Conservation (phyloP, 1,140 invertebrate species). For the Atta colombica region DNA sequence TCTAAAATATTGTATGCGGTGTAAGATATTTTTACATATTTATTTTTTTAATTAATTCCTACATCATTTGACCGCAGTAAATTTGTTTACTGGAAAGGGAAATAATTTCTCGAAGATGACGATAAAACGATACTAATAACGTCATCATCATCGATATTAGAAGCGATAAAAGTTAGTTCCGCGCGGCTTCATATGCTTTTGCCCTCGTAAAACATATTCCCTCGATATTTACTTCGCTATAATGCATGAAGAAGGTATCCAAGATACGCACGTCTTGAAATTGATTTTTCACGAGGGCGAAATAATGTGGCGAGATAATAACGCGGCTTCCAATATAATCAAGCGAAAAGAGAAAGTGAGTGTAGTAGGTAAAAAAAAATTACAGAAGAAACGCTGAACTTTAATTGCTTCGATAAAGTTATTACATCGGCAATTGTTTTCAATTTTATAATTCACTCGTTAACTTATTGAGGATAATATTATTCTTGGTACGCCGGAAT, state of each 20-base stretch:
- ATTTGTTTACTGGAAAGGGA: not conserved
- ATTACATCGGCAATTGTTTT: constrained; percentile 30
- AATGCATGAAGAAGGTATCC: constrained; percentile 7
- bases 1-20: not conserved
- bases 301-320: not conserved
- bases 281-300: constrained; percentile 23
- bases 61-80: not conserved
- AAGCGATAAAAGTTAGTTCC: constrained; percentile 33
- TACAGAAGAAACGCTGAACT: not conserved
- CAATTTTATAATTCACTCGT: constrained; percentile 41
- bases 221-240: constrained; percentile 21
- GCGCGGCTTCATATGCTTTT: not conserved
- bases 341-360: not conserved
- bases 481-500: not conserved
- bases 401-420: constrained; percentile 40
- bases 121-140: constrained; percentile 44
- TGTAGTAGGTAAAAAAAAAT: not conserved
- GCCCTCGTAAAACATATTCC: constrained; percentile 12
- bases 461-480: not conserved
- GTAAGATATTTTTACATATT: not conserved
- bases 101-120: not conserved
- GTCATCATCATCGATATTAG: constrained; percentile 29
- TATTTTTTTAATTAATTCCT: not conserved
- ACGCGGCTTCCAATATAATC: constrained; percentile 1
- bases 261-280: constrained; percentile 15